Base-by-base conservation (phyloP, 2,113 vertebrate species). In the Saccopteryx bilineata region DNA sequence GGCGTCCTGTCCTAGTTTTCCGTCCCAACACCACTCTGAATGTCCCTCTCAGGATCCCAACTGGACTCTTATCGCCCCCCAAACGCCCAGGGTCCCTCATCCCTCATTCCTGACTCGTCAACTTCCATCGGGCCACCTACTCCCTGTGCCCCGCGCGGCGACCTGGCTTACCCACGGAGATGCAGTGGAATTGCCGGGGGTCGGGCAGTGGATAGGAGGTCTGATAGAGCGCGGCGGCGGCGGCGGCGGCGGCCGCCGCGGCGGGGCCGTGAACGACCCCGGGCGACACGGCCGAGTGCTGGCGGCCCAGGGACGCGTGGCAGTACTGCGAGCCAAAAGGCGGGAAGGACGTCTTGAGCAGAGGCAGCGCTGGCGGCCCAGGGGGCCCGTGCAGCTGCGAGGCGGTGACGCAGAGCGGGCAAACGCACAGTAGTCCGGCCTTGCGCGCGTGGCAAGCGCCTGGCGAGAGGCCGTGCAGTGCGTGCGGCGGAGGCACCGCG, bases 101-200 rank as follows among this genome's bases (percentile, higher is more conserved):
- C 24, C 17, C n/a, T 24, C 2, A 19, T 1, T 52, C 60, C 33
- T 11, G n/a, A 18, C 80, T 8, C 52, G 4, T 33, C 72, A 39
- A 2, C 31, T 66, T 19, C n/a, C 48, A 8, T 31, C 14, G 5
- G 50, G 19, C 33, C 80, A 9, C 72, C 52, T n/a, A 10, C 8
- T 24, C 39, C 23, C 50, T 1, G 92, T 13, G 48, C 56, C 46
- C 28, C 6, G n/a, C 50, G 18, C 11, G 10, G 52, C 21, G 48
- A 60, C n/a, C 87, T 9, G 56, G 98, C 99, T 99, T 97, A 99
- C 99, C 99, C 97, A 99, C 99, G 83, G 99, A 99, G 98, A 99
- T 99, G 98, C 99, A 99, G 98, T 99, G 99, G 98, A 99, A 99
- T 97, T 99, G 99, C 24, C 99, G 98, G n/a, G 99, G 99, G 95